Evolutionary conservation across 2,113 vertebrate genomes (phyloP).

Genomic region (Nanorana parkeri): DNA sequence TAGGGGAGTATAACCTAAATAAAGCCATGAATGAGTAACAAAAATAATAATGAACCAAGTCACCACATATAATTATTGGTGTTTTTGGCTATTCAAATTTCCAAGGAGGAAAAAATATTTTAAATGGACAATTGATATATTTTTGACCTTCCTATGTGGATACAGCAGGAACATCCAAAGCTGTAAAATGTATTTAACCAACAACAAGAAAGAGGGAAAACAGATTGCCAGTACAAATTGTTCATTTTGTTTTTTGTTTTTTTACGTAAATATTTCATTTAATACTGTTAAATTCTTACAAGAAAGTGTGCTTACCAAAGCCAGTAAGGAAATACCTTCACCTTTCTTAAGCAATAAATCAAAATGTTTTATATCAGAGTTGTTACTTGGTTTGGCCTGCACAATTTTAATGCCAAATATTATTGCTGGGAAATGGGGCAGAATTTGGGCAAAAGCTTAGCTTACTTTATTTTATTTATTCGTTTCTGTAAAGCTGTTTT

Average conservation of each 20-base stretch:
- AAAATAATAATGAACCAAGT: background rate
- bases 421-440: conserved; percentile 7
- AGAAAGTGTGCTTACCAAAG: background rate
- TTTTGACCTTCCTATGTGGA: background rate
- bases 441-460: background rate
- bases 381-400: conserved; percentile 15
- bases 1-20: no score
- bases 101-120: background rate
- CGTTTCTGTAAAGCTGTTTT: background rate
- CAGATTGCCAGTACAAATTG: conserved; percentile 7
- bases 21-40: no score
- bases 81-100: conserved; percentile 3
- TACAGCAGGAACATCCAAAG: conserved; percentile 17
- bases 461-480: conserved; percentile 28
- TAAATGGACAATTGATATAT: conserved; percentile 1
- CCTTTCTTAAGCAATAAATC: conserved; percentile 24
- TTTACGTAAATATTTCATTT: conserved; percentile 31
- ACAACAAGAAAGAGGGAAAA: conserved; percentile 10
- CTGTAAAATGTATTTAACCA: conserved; percentile 24
- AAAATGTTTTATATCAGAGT: background rate
- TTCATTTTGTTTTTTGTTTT: conserved; percentile 1
- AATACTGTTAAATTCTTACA: conserved; percentile 5
- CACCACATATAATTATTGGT: background rate
- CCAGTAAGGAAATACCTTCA: conserved; percentile 25
- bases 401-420: conserved; percentile 21